Percentiles rank a stretch among this genome's conserved stretches.
Evolutionary conservation across 2,797 vertebrate genomes (phyloP).

Genomic region (Bovichtus diacanthus): DNA sequence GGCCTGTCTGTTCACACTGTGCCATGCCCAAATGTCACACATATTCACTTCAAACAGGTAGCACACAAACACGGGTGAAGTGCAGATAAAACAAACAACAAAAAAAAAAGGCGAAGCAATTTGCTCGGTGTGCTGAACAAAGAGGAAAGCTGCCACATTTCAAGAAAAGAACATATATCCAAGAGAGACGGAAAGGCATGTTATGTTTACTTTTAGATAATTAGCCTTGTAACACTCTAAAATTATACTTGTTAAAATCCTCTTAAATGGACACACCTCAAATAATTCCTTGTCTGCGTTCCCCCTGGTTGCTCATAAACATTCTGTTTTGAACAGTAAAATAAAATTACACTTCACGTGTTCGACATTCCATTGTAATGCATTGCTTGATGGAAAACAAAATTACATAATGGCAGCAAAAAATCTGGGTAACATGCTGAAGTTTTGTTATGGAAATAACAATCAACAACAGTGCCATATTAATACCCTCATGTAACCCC

Average conservation of each 20-base stretch:
- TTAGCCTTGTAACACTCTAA: conserved; percentile 63
- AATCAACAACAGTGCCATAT: conserved; percentile 47
- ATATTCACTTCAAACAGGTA: conserved; percentile 77
- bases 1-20: conserved; percentile 80
- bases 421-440: conserved; percentile 29
- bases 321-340: conserved; percentile 59
- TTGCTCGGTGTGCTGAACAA: conserved; percentile 53
- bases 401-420: conserved; percentile 22
- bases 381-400: conserved; percentile 63
- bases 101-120: conserved; percentile 42
- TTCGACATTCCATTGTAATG: conserved; percentile 52
- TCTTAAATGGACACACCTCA: conserved; percentile 67
- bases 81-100: conserved; percentile 61
- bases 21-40: conserved; percentile 80
- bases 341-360: conserved; percentile 59
- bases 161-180: conserved; percentile 32
- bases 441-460: conserved; percentile 54
- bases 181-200: conserved; percentile 43
- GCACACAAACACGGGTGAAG: conserved; percentile 58
- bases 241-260: conserved; percentile 70
- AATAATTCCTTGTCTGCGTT: conserved; percentile 56
- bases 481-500: conserved; percentile 74
- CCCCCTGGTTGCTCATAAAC: conserved; percentile 64
- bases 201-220: conserved; percentile 67
- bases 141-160: conserved; percentile 57